Base-by-base conservation (phyloP, 92 coral and sea anemone species). In the Phenganax stokvisi region DNA sequence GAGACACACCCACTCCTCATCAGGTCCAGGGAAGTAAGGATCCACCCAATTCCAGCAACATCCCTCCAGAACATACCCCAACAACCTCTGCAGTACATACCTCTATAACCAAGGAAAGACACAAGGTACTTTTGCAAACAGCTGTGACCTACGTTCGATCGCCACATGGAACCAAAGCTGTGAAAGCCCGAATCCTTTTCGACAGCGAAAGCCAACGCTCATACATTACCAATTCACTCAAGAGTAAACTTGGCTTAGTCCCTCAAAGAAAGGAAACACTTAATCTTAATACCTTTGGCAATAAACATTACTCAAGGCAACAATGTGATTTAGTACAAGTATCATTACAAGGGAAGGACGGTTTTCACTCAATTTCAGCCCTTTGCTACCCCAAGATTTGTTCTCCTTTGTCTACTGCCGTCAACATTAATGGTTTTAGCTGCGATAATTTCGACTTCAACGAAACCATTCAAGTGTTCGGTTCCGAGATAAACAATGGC, bases 101-200 rank as follows among this genome's bases (percentile, higher is more conserved):
- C 52, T 9, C 76, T 71, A 71, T 55, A 71, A 37, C 76, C 54
- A 71, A 71, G 76, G 54, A 71, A 52, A 47, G 76, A 20, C 75
- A 52, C 10, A 8, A 71, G 37, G 76, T 71, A 71, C 76, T 71
- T 20, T 71, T 71, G 37, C 76, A 52, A 71, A 71, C 76, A 10
- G 54, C 54, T 20, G 1, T 71, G 27, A 71, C 76, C 52, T 20
- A 71, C 76, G 53, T 71, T 20, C 76, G 12, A 7, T 37, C 55
- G 54, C 27, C 76, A 5, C 2, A 10, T 71, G 76, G 76, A 10
- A 6, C 76, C 52, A 71, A 71, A 37, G 54, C 27, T 1, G 54
- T 71, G 8, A 10, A 37, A 20, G 76, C 76, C 27, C 76, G 54
- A 27, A 71, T 71, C 11, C 76, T 71, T 11, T 71, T 71, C 10